Base-by-base conservation (phyloP, 1,140 invertebrate species). In the Megalonaias nervosa region DNA sequence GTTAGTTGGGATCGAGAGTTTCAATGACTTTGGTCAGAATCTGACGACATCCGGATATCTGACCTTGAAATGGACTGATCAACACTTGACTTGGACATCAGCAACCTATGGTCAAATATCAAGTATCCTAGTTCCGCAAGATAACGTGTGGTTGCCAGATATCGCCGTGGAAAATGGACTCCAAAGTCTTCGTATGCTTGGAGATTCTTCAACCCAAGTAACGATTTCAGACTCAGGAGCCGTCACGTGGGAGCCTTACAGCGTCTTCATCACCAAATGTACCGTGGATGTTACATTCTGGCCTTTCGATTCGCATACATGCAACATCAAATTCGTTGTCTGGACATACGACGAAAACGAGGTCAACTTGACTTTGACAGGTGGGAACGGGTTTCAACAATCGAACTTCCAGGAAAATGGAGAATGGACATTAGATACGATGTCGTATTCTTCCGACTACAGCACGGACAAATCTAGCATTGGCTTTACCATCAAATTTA, bases 211-310 rank as follows among this genome's bases (percentile, higher is more conserved):
- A 31, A 78, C 74, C 19, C 76, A 73, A 71, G 76, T 78, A 67
- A 48, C 11, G 17, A 14, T 62, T 62, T 62, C 23, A 12, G 12
- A 56, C 31, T 15, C n/a, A 68, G 64, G 59, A 16, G 60, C 57
- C 55, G 71, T 60, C 19, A 73, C 56, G 21, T 80, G 38, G 90
- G 87, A 84, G 88, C 73, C 57, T 5, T 76, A 17, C 61, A 75
- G 38, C 74, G 75, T 76, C 48, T 69, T 59, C 64, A 61, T 68
- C 19, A 74, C 87, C 95, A 77, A 97, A 90, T 98, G 97, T 89
- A 96, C 97, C 92, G 98, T 98, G 82, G 95, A 99, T 92, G 89
- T 95, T 64, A 89, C 90, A 19, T 89, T 92, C 17, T 95, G 94
- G 94, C 95, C 95, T 0, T 94, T 93, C 75, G 95, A 95, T 85